Evolutionary conservation across 2,888 invertebrate genomes (phyloP), one percentile per base, ranked within the genome.

Genomic region (Meliscaeva auricollis): DNA sequence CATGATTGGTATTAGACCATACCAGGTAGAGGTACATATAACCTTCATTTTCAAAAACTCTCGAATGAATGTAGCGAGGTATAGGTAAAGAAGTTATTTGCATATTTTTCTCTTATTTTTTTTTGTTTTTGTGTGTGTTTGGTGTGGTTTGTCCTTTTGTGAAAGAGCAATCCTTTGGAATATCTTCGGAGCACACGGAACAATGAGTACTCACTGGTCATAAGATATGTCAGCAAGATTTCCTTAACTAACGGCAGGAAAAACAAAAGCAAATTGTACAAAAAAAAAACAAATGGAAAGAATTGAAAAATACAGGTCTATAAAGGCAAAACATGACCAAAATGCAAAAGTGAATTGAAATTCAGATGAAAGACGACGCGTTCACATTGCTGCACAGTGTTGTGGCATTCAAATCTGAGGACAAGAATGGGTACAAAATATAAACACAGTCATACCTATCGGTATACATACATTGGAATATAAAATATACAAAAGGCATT

Each of bases 271-370:
- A 54, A n/a, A 54, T 30, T 2, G 13, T 35, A 20, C 17, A 38
- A 13, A 58, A 58, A 9, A 58, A 17, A 8, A 26, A 56, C 32
- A 56, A 11, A 22, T 3, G 11, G 3, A 9, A 38, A 58, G 17
- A 48, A 66, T 17, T 20, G 7, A 48, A 50, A 50, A 66, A 13
- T 32, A 11, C n/a, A 64, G 17, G 62, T 46, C 62, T 32, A 64
- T 64, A 64, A 64, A 64, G 30, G 13, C 44, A 72, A 64, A 46
- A 30, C 64, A 74, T 81, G 70, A 76, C 58, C 52, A 60, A 77
- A 81, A 82, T 73, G 68, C 66, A 68, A 73, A 77, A 68, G 38
- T 66, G 54, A 82, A 66, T 77, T 72, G 72, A 76, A 81, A 72
- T 77, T 77, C 77, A 66, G 15, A 72, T 70, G 56, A 64, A 81